phyloP scores from a whole-genome alignment of 2,797 vertebrate species.

The Artibeus jamaicensis region DNA sequence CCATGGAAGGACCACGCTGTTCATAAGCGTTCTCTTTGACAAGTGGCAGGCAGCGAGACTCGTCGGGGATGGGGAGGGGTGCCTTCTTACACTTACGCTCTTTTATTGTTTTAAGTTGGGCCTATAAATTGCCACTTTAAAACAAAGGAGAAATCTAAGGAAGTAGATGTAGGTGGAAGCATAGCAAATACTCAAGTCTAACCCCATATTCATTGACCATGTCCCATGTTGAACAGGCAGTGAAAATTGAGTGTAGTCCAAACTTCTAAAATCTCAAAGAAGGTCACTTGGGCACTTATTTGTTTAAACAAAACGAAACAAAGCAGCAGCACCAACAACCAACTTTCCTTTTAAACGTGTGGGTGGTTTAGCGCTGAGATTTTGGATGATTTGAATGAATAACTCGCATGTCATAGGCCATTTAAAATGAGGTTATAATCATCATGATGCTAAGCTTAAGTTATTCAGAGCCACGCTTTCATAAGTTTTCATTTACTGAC shows the following conservation, averaged over 20 bases:
- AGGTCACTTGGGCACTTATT: background rate
- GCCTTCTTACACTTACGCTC: background rate
- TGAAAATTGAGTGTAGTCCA: background rate
- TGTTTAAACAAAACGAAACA: background rate
- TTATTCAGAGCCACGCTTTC: background rate
- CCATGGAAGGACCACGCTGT: background rate
- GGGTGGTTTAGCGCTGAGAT: background rate
- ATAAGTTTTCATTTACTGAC: background rate
- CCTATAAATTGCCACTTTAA: background rate
- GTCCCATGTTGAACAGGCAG: background rate
- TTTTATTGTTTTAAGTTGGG: background rate
- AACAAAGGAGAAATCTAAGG: background rate
- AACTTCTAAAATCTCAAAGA: background rate
- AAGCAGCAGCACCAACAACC: background rate
- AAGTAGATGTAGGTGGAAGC: background rate
- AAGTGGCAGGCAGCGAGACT: background rate
- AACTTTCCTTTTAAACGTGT: background rate
- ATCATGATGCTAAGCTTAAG: background rate
- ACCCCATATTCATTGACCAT: background rate
- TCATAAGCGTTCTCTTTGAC: background rate
- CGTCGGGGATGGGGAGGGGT: fast-evolving
- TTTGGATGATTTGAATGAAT: background rate
- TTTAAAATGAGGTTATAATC: background rate
- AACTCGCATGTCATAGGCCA: background rate
- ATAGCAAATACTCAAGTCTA: background rate